Evolutionary conservation across 2,888 invertebrate species (phyloP).

Genomic region (Torymus auratus): DNA sequence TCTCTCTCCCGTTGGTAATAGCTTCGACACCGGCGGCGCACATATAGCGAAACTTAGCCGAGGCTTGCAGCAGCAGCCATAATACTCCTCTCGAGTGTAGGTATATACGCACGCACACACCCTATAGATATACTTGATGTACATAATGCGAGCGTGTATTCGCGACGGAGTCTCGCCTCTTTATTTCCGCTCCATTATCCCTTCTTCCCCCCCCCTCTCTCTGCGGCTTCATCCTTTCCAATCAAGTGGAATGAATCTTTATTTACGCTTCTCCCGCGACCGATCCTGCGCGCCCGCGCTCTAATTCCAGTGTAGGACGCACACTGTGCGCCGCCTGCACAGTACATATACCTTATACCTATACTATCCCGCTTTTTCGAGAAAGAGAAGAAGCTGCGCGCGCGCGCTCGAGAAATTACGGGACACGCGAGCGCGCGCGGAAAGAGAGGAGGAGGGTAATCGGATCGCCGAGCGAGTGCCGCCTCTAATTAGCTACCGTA

Average conservation of each 20-base stretch:
- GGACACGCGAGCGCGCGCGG: slow-evolving; percentile 9
- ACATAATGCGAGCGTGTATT: background rate
- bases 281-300: slow-evolving; percentile 17
- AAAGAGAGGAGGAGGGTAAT: slow-evolving; percentile 18
- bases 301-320: slow-evolving; percentile 24
- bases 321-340: background rate
- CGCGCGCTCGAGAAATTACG: slow-evolving; percentile 18
- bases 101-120: background rate
- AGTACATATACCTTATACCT: too few relatives aligned
- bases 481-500: slow-evolving; percentile 15
- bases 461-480: background rate
- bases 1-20: slow-evolving; percentile 12
- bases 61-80: background rate
- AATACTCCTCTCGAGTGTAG: too few relatives aligned
- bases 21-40: slow-evolving; percentile 4
- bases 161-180: slow-evolving; percentile 24
- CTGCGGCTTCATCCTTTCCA: slow-evolving; percentile 55
- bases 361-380: background rate
- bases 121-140: background rate
- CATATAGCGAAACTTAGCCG: slow-evolving; percentile 5
- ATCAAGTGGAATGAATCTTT: slow-evolving; percentile 55
- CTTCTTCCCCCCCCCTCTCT: background rate
- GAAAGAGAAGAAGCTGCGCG: background rate
- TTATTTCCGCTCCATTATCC: slow-evolving; percentile 60
- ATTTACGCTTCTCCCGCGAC: slow-evolving; percentile 50